These are phyloP conservation scores for Lepidonotus clava DNA, from an alignment of 2,888 invertebrate species.

Conservation along the genomic window DNA sequence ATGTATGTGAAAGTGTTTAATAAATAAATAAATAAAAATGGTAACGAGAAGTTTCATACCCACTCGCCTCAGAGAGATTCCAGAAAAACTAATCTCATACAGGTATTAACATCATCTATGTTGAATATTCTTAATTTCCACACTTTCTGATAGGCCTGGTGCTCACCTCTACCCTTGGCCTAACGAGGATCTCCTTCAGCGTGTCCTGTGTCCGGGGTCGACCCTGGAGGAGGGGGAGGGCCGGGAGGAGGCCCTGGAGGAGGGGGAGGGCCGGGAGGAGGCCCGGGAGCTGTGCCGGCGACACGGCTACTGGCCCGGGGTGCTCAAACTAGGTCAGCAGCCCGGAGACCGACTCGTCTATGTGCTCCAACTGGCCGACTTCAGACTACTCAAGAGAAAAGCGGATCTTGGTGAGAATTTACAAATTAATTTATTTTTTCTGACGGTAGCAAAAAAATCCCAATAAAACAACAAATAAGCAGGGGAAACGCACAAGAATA, in stretches of 20 bases:
- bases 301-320: neutral
- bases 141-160: neutral
- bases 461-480: too few relatives aligned
- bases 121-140: neutral
- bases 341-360: too few relatives aligned
- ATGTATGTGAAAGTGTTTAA: too few relatives aligned
- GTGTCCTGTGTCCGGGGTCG: neutral
- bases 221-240: too few relatives aligned
- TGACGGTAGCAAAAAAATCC: too few relatives aligned
- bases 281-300: neutral
- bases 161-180: slow-evolving; percentile 1
- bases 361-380: slow-evolving; percentile 16
- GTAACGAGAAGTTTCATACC: too few relatives aligned
- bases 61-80: too few relatives aligned
- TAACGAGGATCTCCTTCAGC: neutral
- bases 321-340: neutral
- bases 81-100: too few relatives aligned
- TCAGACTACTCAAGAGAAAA: neutral
- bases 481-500: too few relatives aligned
- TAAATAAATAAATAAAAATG: too few relatives aligned
- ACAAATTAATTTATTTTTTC: too few relatives aligned
- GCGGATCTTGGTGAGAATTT: neutral
- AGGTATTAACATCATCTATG: too few relatives aligned
- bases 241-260: neutral
- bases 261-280: neutral